Base-by-base conservation (phyloP, 2,797 vertebrate species). In the Dicrostonyx torquatus region DNA sequence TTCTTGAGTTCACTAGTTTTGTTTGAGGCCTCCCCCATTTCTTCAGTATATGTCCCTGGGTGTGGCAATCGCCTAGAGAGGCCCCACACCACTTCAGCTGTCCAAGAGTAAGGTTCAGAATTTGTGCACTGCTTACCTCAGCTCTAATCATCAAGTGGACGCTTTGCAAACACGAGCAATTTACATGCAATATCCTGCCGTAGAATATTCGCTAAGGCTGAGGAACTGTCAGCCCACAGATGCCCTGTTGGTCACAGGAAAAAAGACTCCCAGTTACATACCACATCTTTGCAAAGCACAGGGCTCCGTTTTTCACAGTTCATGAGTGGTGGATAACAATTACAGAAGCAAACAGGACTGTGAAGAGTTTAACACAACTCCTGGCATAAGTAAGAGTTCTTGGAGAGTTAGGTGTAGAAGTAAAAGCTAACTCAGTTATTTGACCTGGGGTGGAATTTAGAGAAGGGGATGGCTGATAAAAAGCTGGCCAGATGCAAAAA, bases 401-500 rank as follows among this genome's bases (percentile, higher is more conserved):
- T 29, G 87, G 60, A 92, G 85, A 73, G 18, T 83, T 60, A 77
- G 55, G 13, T 73, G 37, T 64, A 50, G 20, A 91, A n/a, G 60
- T 68, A 79, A 92, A 79, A 6, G 17, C 90, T 70, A 89, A 22
- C 66, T 90, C 55, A 93, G 58, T 18, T 75, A 68, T 93, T 85
- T 85, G 50, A 89, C 72, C n/a, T 12, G 31, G 66, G 53, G 55
- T 64, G 37, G 20, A 87, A 48, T 87, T 72, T 66, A 58, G 40
- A 91, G 60, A 87, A 87, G 37, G 58, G 86, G 50, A 73, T 90
- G 82, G 40, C 2, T 94, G 84, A 96, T 95, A 90, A 86, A 50
- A 96, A 86, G 82, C 14, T 83, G 73, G 37, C 43, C 97, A 95
- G 96, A 55, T 96, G 91, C 79, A 70, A 45, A 95, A 89, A 80